Evolutionary conservation across 2,888 invertebrate genomes (phyloP), one percentile per base, ranked within the genome.

Genomic region (Polydrusus pterygomalis): DNA sequence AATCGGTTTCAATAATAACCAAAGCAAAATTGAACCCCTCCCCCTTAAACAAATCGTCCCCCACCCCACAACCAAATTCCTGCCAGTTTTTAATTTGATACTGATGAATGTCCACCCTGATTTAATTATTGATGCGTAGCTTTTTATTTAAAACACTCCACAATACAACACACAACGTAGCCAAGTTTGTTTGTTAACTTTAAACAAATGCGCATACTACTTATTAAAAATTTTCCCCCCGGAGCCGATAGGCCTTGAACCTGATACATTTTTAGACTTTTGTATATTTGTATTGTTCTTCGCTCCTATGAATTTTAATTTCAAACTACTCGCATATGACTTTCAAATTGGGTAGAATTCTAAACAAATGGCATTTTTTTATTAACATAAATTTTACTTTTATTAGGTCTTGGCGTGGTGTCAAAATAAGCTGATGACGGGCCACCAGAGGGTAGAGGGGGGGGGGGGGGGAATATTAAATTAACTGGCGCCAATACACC

Each of bases 251-350:
- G 6, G 47, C 69, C 58, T 58, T 58, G 69, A 69, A 69, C 69
- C 69, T 69, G 69, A 69, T 67, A 54, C 67, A 67, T 67, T 47
- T 67, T 67, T 67, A 67, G 20, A 49, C 18, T 15, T n/a, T n/a
- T 20, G 15, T 43, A 47, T 49, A 45, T 69, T 58, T 69, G 69
- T 58, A 60, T 56, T 69, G 68, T 58, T 45, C 54, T 58, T 40
- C 43, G 13, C 30, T 65, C 10, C 49, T 13, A 38, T 65, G 30
- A 47, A 65, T 65, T 65, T 65, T 49, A 47, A 51, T 17, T 30
- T 47, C 38, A 18, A 38, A 25, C n/a, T 10, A 25, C n/a, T 10
- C 56, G 51, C 43, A 43, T 58, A 10, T 69, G 40, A 69, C 56
- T 69, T 56, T 56, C 58, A 69, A 69, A 69, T 58, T 69, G 0